Evolutionary conservation across 2,797 vertebrate species (phyloP), one percentile per base, ranked within the genome.

Genomic region (Chloroceryle inda): DNA sequence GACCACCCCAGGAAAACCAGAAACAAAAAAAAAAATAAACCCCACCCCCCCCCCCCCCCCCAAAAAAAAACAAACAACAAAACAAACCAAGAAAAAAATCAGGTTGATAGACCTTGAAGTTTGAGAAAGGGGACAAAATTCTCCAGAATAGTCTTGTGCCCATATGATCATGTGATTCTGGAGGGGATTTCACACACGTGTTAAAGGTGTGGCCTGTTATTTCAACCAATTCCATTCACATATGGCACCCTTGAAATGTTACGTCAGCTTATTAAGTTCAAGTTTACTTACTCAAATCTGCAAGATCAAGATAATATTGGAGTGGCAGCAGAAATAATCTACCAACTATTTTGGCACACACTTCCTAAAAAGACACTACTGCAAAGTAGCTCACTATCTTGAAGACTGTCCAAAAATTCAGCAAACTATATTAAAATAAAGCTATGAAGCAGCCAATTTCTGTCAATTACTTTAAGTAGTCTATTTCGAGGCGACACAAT

Each of bases 141-240:
- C 49, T 82, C 40, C 45, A 79, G 15, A 84, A 80, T 14, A 59
- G 13, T 27, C 56, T 68, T 10, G 11, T 1, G 0, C 14, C 13
- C 9, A 5, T 29, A 31, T 38, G n/a, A 58, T 19, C 50, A 45
- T 1, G 0, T 55, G 16, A 56, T 62, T 40, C 77, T 3, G 4
- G 17, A 78, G 19, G 49, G 2, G 13, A 80, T 42, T 71, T 71
- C 35, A 38, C 33, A 56, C 2, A 8, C 0, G 0, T 27, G 7
- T 59, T 74, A 17, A 58, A 35, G 14, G 10, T 29, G 10, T 19
- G 17, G 4, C 37, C 40, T 75, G 20, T 44, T 68, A 42, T 14
- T 50, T 55, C 53, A 62, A 37, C 11, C 9, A 5, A 33, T 31
- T 64, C 49, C 10, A 56, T 52, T 63, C 35, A 27, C 7, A 15